Percentiles rank a stretch among this genome's conserved stretches.
Evolutionary conservation across 2,888 invertebrate species (phyloP).

Genomic region (Lithosia quadra): DNA sequence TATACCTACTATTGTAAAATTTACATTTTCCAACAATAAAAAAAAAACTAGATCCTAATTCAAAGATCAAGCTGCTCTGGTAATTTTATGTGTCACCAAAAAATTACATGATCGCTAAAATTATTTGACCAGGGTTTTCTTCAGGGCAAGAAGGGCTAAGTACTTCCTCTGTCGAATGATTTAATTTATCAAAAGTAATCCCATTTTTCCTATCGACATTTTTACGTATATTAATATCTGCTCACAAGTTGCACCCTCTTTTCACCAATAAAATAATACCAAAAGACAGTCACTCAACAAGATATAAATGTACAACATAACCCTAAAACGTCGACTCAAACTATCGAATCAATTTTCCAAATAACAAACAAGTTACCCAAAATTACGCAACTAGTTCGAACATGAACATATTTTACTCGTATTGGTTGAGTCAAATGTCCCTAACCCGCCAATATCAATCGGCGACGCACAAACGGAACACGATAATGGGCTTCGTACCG

Average conservation of each 20-base stretch:
- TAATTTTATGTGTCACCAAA: too few species aligned
- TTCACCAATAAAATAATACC: not conserved
- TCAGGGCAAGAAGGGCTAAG: too few species aligned
- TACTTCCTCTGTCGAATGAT: not conserved
- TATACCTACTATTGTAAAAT: too few species aligned
- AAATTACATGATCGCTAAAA: too few species aligned
- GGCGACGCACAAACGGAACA: constrained; percentile 60
- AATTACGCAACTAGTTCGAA: constrained; percentile 21
- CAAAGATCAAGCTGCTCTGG: too few species aligned
- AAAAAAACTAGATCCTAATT: too few species aligned
- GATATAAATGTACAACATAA: constrained; percentile 10
- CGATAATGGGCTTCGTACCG: constrained; percentile 64
- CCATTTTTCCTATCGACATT: not conserved
- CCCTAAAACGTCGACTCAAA: not conserved
- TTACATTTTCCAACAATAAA: too few species aligned
- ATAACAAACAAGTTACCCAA: constrained; percentile 9
- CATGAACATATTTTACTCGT: constrained; percentile 48
- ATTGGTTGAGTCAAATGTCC: constrained; percentile 45
- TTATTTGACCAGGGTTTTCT: too few species aligned
- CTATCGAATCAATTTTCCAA: constrained; percentile 2
- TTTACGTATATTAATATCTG: not conserved
- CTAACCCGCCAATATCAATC: constrained; percentile 66
- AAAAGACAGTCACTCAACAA: not conserved
- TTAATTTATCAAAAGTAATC: not conserved
- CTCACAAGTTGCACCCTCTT: not conserved